These are phyloP conservation scores for Epizoanthus fatuus DNA, from an alignment of 92 coral and sea anemone genomes.

Conservation along the genomic window DNA sequence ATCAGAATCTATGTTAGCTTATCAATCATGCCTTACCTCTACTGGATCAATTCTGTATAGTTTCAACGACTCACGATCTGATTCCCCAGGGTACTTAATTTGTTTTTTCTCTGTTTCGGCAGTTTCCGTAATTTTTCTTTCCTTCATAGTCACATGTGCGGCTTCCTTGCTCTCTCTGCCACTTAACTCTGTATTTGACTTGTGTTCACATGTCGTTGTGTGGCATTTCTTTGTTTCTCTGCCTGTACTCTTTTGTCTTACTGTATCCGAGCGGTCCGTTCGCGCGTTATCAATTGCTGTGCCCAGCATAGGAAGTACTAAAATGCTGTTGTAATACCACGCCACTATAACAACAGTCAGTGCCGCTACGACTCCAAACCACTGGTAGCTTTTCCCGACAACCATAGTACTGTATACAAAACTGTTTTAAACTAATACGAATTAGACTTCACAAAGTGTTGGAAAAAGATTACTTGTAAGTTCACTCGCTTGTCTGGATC, in stretches of 20 bases:
- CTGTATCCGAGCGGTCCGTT: background rate
- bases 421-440: background rate
- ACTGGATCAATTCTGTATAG: slow-evolving; percentile 17
- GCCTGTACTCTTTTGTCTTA: background rate
- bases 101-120: background rate
- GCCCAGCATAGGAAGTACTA: too few species aligned
- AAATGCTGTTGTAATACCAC: background rate
- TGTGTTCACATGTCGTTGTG: background rate
- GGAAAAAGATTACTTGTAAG: background rate
- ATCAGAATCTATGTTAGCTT: too few species aligned
- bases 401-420: background rate
- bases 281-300: too few species aligned
- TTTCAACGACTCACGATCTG: background rate
- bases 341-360: background rate
- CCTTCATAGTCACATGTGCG: background rate
- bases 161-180: background rate
- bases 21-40: background rate
- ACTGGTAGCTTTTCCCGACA: background rate
- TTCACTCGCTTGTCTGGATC: background rate
- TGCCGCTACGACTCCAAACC: slow-evolving; percentile 11
- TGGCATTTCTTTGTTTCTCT: background rate
- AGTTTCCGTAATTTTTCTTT: background rate
- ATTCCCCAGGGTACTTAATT: background rate
- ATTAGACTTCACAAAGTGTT: background rate
- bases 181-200: background rate